Base-by-base conservation (phyloP, 2,888 invertebrate species). In the Eilema griseolum region DNA sequence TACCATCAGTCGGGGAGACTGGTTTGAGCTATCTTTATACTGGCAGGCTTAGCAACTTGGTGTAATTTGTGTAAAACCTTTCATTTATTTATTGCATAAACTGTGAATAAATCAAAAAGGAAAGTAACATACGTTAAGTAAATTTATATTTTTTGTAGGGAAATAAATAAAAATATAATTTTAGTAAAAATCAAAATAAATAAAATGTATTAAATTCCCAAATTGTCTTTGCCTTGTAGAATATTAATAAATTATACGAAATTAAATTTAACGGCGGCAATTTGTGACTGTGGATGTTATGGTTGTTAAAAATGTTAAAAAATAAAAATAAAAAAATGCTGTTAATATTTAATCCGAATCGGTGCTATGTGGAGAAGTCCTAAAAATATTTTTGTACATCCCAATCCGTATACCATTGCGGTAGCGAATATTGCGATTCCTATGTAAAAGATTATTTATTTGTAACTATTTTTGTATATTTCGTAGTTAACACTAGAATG, bases 381-480 rank as follows among this genome's bases (percentile, higher is more conserved):
- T 86, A 81, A 79, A 61, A 77, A 77, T 79, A 80, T 74, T 81
- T 86, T 61, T 84, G 70, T 75, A 77, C 81, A 83, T 89, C 83
- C 84, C 87, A 88, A 87, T 80, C 82, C 76, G 76, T 86, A 78
- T 83, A 85, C 87, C 89, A 85, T 80, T 82, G 77, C 84, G 85
- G 85, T 90, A 85, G 80, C 82, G 79, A 85, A 79, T 84, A 84
- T 75, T 70, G 70, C 85, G 88, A 91, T 92, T 93, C 93, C 93
- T 94, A 91, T 84, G 76, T 90, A 90, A 92, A 92, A 89, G 85
- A 90, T 93, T 95, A 94, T 95, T 94, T 95, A 94, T 94, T 95
- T 94, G 89, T 94, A 93, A 90, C 89, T 92, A 93, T 90, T 92
- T 92, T 91, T 93, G 92, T 95, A 93, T 92, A 93, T 92, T 92